Base-by-base conservation (phyloP, 2,797 vertebrate genomes). In the Botia almorhae region DNA sequence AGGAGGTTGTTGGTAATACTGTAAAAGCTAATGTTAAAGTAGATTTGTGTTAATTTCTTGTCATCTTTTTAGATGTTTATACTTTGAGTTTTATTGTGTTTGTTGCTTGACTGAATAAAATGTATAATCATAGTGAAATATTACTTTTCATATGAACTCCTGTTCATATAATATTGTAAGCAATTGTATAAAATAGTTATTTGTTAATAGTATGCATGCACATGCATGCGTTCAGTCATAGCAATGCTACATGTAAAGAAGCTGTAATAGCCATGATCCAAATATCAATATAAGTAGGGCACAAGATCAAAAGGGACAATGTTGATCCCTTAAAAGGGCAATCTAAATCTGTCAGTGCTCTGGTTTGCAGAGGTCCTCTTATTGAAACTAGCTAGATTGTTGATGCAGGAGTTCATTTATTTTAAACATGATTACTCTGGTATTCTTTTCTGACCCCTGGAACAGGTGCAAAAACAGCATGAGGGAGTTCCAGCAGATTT, bases 391-490 rank as follows among this genome's bases (percentile, higher is more conserved):
- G 68, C 69, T 39, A 46, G 53, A 68, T 29, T 77, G 61, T 69
- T 81, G 79, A 83, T 74, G 68, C 43, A 61, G 55, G 19, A 71
- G 73, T 60, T 77, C 75, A 75, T 69, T 67, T 78, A 72, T 67
- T 48, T 71, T 67, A 81, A 78, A 79, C 60, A 4, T 51, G 71
- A 80, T 61, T 50, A 70, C 69, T 77, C 17, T 73, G 56, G 23
- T 71, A 53, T 82, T 76, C 53, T 68, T 55, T 75, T 86, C 84
- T 85, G 88, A 84, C 88, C 87, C 88, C 88, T 89, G 89, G 89
- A 91, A 91, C 91, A 88, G 84, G 61, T 76, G 71, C 60, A 36
- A 74, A 83, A 69, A 76, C 69, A 74, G 69, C 68, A 65, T 76
- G 61, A 71, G 61, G 61, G 68, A 81, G 67, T 71, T 73, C 48